phyloP scores from a whole-genome alignment of 2,888 invertebrate genomes.

The Apotomis turbidana region DNA sequence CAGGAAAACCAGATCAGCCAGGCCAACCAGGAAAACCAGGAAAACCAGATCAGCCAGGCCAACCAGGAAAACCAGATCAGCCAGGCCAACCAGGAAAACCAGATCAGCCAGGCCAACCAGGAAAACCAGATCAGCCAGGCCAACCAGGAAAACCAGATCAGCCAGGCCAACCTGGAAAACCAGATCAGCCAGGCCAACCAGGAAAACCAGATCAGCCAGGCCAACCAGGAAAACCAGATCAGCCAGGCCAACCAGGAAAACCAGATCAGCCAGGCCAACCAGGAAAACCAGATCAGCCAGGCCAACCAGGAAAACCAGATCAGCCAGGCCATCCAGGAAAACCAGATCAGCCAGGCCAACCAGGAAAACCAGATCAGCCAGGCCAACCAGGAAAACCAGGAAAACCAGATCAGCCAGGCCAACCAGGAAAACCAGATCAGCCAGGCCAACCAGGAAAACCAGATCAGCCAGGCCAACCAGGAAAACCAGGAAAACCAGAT shows the following conservation, averaged over 20 bases:
- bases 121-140: too few relatives aligned
- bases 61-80: not conserved
- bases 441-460: not conserved
- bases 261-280: constrained; percentile 14
- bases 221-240: not conserved
- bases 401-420: not conserved
- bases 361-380: too few relatives aligned
- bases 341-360: constrained; percentile 8
- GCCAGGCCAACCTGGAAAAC: not conserved
- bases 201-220: too few relatives aligned
- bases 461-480: not conserved
- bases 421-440: not conserved
- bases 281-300: too few relatives aligned
- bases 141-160: not conserved
- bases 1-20: constrained; percentile 6
- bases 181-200: constrained; percentile 8
- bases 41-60: too few relatives aligned
- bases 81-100: not conserved
- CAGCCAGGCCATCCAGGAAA: not conserved
- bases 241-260: not conserved
- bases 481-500: constrained; percentile 2
- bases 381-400: not conserved
- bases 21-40: not conserved
- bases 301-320: not conserved
- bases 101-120: constrained; percentile 3